phyloP scores from a whole-genome alignment of 1,140 invertebrate genomes.

The Camponotus pennsylvanicus region DNA sequence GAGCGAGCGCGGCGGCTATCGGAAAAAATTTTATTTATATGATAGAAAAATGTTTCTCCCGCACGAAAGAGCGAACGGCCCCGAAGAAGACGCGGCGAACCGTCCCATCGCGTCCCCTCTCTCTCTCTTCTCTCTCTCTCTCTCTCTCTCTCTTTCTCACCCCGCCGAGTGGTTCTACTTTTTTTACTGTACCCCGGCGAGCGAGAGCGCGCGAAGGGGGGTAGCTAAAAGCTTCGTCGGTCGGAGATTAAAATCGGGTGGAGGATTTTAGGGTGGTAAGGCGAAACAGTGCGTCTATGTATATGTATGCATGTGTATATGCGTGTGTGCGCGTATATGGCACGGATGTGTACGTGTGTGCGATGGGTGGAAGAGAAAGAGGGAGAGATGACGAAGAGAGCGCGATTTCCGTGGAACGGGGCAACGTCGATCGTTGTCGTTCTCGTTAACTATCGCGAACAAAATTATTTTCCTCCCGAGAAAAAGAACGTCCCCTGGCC shows the following conservation, averaged over 20 bases:
- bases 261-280: slow-evolving; percentile 62
- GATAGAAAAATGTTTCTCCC: slow-evolving; percentile 55
- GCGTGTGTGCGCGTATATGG: neutral
- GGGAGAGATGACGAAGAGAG: slow-evolving; percentile 16
- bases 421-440: slow-evolving; percentile 56
- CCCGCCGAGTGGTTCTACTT: slow-evolving; percentile 46
- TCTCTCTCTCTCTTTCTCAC: neutral
- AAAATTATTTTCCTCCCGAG: slow-evolving; percentile 57
- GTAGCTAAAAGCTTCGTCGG: slow-evolving; percentile 62
- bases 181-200: slow-evolving; percentile 41
- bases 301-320: neutral
- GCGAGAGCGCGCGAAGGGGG: slow-evolving; percentile 50
- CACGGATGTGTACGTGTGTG: neutral
- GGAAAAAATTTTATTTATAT: slow-evolving; percentile 72
- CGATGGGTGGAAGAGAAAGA: slow-evolving; percentile 19
- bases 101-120: neutral
- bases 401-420: slow-evolving; percentile 40
- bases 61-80: slow-evolving; percentile 43
- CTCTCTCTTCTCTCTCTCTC: neutral
- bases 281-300: slow-evolving; percentile 1
- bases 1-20: slow-evolving; percentile 61
- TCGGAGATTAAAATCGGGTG: slow-evolving; percentile 63
- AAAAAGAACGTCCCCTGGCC: slow-evolving; percentile 30
- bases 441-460: slow-evolving; percentile 56
- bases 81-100: slow-evolving; percentile 37